Evolutionary conservation across 2,113 vertebrate genomes (phyloP), one percentile per base, ranked within the genome.

Genomic region (human): DNA sequence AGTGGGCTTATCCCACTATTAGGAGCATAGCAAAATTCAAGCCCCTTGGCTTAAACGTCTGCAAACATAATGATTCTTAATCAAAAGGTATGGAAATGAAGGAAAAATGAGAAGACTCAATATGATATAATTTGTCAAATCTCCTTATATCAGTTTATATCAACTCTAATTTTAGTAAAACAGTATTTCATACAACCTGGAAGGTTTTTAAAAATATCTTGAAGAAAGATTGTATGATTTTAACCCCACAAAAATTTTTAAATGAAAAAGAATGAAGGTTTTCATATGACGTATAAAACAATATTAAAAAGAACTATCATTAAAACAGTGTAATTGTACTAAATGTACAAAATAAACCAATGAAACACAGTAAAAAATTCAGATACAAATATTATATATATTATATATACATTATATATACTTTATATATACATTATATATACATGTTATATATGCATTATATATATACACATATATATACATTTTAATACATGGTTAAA

Each of bases 201-300:
- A 64, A 64, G 43, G 43, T 85, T 93, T 90, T 50, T 85, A 55
- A 75, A 57, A 59, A 91, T 68, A 87, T 86, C 55, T 75, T 89
- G 52, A 90, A 92, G n/a, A 96, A 94, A 81, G 57, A 25, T 32
- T 75, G 88, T 75, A 43, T 76, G 81, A 92, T 50, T 20, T n/a
- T 70, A 90, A 90, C 6, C 8, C 25, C 11, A 52, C 3, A 79
- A 43, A 32, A 79, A 84, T 76, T 64, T 66, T 75, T 66, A 50
- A 75, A 66, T 59, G 16, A 6, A 52, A 90, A 90, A 90, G 83
- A 90, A 52, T 66, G 30, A 84, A 55, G 17, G 38, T 79, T 80
- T 85, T 50, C 48, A 12, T 66, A 64, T 8, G 73, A 90, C 50
- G 40, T 70, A 48, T 85, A 91, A 76, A 83, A 17, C 66, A 72